Base-by-base conservation (phyloP, 53 echinoderm and acorn worm genomes). In the Hippasteria phrygiana region DNA sequence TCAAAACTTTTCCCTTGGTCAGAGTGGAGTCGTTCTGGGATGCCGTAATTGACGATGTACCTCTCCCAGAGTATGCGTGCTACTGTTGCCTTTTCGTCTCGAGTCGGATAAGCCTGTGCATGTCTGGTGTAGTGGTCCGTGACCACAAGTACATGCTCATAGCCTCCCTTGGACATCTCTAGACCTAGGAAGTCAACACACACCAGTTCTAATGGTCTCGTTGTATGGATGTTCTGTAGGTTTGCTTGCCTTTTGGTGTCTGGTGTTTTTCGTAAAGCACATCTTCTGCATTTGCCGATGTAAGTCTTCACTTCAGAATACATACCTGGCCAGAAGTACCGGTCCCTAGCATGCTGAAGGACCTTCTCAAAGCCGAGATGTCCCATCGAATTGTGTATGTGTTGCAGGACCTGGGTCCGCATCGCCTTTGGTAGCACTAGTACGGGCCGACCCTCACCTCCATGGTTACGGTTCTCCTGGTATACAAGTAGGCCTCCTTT, bases 131-230 rank as follows among this genome's bases (percentile, higher is more conserved):
- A 91, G 64, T 91, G 91, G 37, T 91, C 91, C 5, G 91, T 91
- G 0, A 87, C 55, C 12, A 91, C 87, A 51, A 91, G 35, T 0
- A 91, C 43, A 37, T 87, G 38, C 54, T 91, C 87, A 40, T 34
- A 67, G 0, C 77, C 78, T 1, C 86, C 86, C 4, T 24, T 34
- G 0, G 77, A 75, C 3, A 24, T 20, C n/a, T n/a, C n/a, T n/a
- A n/a, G 56, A 87, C 91, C n/a, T 0, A 91, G 46, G 32, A 91
- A 91, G 48, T 87, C 91, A 4, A 87, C 54, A 31, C 91, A 91
- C 9, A 90, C 75, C 14, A 90, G 43, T 28, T 90, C 90, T 3
- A 83, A 12, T 26, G 67, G 77, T 1, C 33, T 0, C 2, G 39
- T 56, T 7, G 87, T 80, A 17, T 16, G 53, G 17, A 91, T 91